Percentiles rank a stretch among this genome's conserved stretches.
Evolutionary conservation across 2,113 vertebrate genomes (phyloP).

Genomic region (Lepisosteus oculatus): DNA sequence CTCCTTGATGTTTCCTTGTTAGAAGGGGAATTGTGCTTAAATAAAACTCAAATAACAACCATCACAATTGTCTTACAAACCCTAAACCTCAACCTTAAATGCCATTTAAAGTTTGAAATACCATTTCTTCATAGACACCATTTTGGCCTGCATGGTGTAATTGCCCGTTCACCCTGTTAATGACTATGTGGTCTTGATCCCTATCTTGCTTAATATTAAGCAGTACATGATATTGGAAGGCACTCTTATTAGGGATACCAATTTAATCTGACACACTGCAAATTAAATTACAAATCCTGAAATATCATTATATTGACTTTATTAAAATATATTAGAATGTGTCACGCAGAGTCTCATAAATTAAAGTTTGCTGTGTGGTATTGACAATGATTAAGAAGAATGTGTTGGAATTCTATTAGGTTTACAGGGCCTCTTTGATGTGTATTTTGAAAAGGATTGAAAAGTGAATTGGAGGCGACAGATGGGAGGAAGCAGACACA

Average conservation of each 20-base stretch:
- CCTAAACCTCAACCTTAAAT: no score
- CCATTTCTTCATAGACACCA: background rate
- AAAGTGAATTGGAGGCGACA: conserved; percentile 30
- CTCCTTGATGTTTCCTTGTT: no score
- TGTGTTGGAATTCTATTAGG: conserved; percentile 24
- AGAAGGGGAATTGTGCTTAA: no score
- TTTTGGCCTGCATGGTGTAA: background rate
- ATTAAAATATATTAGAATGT: conserved; percentile 42
- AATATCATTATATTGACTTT: conserved; percentile 41
- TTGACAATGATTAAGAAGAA: conserved; percentile 37
- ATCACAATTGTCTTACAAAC: no score
- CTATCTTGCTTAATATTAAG: background rate
- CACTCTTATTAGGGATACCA: conserved; percentile 14
- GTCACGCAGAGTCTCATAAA: conserved; percentile 25
- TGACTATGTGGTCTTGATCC: background rate
- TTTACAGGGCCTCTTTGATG: conserved; percentile 21
- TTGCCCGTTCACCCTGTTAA: no score
- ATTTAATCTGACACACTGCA: conserved; percentile 32
- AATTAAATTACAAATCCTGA: conserved; percentile 40
- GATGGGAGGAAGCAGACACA: conserved; percentile 30
- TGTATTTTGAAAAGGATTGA: conserved; percentile 5
- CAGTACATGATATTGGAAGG: background rate
- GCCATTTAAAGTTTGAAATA: no score
- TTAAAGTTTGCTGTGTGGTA: conserved; percentile 25
- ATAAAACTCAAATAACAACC: no score